These are phyloP conservation scores for Dinomys branickii DNA, from an alignment of 2,113 vertebrate genomes.

Conservation along the genomic window DNA sequence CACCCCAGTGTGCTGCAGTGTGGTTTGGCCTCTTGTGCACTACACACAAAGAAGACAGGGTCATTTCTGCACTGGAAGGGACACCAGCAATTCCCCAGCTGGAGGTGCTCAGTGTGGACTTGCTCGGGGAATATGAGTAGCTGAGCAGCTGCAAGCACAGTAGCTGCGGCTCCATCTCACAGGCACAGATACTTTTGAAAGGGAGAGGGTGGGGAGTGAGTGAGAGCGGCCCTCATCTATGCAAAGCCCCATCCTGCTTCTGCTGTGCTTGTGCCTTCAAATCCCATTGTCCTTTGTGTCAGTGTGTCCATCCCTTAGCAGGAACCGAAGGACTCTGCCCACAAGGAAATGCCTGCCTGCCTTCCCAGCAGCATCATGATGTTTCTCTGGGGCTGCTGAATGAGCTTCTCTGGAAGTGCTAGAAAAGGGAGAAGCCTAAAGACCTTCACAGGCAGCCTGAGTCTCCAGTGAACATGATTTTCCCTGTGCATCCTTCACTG, in stretches of 20 bases:
- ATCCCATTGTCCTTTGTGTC: not conserved
- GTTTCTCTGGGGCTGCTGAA: not conserved
- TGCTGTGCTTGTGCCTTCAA: not conserved
- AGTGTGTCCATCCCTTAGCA: not conserved
- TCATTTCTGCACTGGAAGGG: not conserved
- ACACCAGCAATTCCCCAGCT: not conserved
- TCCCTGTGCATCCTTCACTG: not conserved
- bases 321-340: not conserved
- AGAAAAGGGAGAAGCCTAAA: not conserved
- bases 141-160: not conserved
- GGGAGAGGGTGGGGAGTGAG: not conserved
- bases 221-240: not conserved
- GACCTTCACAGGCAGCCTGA: not conserved
- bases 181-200: not conserved
- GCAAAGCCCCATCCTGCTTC: not conserved
- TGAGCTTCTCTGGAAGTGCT: not conserved
- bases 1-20: not conserved
- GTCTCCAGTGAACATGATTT: not conserved
- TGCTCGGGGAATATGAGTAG: not conserved
- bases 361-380: not conserved
- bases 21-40: not conserved
- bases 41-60: not conserved
- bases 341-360: not conserved
- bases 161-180: not conserved
- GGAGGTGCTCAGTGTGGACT: not conserved